Evolutionary conservation across 1,140 invertebrate genomes (phyloP).

Genomic region (Sycobia sp.): DNA sequence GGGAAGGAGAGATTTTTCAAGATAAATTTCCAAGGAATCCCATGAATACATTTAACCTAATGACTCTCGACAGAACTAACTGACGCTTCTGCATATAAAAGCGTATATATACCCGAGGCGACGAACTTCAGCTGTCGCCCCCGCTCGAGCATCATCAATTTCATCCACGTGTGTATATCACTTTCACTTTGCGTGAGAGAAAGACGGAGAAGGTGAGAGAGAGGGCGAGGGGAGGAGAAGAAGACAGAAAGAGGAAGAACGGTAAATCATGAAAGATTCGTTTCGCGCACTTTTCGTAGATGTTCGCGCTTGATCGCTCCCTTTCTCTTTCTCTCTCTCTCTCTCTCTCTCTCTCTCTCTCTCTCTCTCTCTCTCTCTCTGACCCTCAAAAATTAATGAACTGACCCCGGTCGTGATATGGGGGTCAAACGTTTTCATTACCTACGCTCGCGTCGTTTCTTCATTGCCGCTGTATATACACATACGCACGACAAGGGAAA

Average conservation of each 20-base stretch:
- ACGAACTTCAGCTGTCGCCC: conserved; percentile 3
- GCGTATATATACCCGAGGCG: not conserved
- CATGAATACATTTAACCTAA: no score
- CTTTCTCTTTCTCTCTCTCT: no score
- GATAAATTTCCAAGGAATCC: no score
- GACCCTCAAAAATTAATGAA: conserved; percentile 24
- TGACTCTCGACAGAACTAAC: no score
- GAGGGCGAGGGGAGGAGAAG: no score
- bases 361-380: not conserved
- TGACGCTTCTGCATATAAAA: no score
- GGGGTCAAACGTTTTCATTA: conserved; percentile 9
- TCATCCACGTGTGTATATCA: no score
- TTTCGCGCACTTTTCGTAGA: conserved; percentile 14
- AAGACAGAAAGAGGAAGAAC: not conserved
- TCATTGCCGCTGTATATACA: not conserved
- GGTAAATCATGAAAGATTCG: conserved; percentile 30
- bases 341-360: not conserved
- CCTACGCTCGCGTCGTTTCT: conserved; percentile 8
- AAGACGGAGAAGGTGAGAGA: no score
- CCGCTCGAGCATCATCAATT: conserved; percentile 28
- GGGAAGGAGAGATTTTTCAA: no score
- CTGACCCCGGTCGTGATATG: not conserved
- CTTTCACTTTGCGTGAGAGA: no score
- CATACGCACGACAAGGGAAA: not conserved
- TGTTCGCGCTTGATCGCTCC: not conserved